Evolutionary conservation across 2,797 vertebrate species (phyloP), one percentile per base, ranked within the genome.

Genomic region (Microctenopoma lineatum): DNA sequence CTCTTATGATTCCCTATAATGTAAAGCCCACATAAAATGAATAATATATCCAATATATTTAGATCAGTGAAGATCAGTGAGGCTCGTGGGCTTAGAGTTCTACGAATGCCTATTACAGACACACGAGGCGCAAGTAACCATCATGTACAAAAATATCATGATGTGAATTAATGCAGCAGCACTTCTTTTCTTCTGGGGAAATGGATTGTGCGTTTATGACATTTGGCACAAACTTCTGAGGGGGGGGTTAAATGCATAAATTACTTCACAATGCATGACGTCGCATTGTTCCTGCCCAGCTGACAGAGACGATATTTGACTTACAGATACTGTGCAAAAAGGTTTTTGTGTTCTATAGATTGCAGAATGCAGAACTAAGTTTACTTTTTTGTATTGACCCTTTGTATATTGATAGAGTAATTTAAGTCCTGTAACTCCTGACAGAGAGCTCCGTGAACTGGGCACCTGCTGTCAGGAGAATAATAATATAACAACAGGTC

Each of bases 381-480:
- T 42, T 14, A 15, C 13, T 15, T 41, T 41, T 41, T 15, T 13
- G 39, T 15, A 6, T 42, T 42, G 41, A 2, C 41, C 61, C 39
- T 48, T 9, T 14, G 12, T 58, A 5, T 15, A n/a, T 3, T 13
- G 57, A 13, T 45, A 36, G 42, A 59, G 45, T 36, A n/a, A 25
- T 48, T 66, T 13, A 29, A 4, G 15, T 26, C 36, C 55, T 27
- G 9, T 26, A 57, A 42, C 38, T 27, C 21, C 53, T 16, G 38
- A 41, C 14, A 27, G 55, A 57, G 18, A 27, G 21, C 50, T 13
- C 16, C 48, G 59, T 39, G 59, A 69, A 53, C 18, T 15, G 36
- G 65, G 76, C 62, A 63, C 44, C 58, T 60, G 25, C 48, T 44
- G 52, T 36, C 52, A 65, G 45, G 36, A 56, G 38, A 56, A 65